These are phyloP conservation scores for Asarcornis scutulata DNA, from an alignment of 2,113 vertebrate species.

Conservation along the genomic window DNA sequence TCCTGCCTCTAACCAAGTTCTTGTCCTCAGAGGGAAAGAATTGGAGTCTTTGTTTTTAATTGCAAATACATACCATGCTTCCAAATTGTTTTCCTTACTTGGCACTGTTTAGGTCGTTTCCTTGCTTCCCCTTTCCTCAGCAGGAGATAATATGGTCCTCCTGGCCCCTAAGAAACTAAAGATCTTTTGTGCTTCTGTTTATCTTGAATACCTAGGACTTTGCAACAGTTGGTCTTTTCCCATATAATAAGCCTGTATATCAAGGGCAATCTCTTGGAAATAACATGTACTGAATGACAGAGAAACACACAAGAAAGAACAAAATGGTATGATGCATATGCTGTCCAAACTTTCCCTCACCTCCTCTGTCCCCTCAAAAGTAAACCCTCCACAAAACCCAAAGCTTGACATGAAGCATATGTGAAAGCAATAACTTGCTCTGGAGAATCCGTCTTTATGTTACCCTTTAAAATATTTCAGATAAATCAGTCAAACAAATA, in stretches of 20 bases:
- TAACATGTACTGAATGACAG: background rate
- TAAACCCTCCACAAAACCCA: background rate
- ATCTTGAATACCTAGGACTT: background rate
- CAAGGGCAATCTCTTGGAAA: background rate
- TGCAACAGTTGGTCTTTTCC: background rate
- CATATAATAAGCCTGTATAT: background rate
- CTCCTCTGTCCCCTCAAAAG: background rate
- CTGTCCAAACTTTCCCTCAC: background rate
- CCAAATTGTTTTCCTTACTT: background rate
- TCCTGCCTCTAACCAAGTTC: background rate
- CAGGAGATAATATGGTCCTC: background rate
- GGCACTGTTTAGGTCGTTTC: background rate
- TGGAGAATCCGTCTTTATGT: background rate
- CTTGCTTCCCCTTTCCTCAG: background rate
- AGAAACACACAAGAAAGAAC: background rate
- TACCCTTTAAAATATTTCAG: conserved; percentile 36
- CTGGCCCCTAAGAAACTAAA: background rate
- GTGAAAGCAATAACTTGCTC: background rate
- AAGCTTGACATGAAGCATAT: background rate
- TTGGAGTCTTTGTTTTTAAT: background rate
- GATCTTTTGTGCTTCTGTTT: background rate
- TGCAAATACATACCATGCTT: background rate
- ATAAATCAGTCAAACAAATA: conserved; percentile 51
- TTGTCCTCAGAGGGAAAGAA: conserved; percentile 9
- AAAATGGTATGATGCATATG: background rate